phyloP scores from a whole-genome alignment of 2,113 vertebrate species.

The Nerophis ophidion region DNA sequence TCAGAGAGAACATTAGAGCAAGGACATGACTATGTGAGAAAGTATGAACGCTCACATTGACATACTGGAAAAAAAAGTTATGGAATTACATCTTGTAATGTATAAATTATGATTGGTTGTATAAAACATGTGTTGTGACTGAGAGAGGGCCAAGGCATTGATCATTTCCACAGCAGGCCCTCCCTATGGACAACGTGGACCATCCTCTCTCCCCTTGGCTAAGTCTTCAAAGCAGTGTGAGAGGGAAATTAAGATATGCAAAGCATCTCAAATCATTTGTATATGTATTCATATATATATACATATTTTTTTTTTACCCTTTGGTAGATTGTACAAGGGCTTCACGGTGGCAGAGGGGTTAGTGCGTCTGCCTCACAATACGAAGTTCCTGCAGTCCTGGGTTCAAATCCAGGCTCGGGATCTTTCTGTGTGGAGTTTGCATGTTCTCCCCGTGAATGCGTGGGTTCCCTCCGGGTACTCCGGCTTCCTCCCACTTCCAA shows the following conservation, averaged over 20 bases:
- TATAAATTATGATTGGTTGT: conserved; percentile 10
- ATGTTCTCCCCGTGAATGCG: no score
- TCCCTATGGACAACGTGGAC: conserved; percentile 11
- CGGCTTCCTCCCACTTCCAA: no score
- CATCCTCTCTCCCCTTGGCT: conserved; percentile 33
- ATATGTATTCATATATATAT: no score
- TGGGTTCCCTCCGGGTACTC: no score
- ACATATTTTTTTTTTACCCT: conserved; percentile 1
- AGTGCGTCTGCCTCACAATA: no score
- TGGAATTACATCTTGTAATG: conserved; percentile 12
- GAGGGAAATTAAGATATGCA: conserved; percentile 11
- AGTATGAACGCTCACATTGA: neutral
- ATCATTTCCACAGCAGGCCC: conserved; percentile 20
- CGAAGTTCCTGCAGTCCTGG: no score
- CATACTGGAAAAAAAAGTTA: neutral
- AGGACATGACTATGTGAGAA: conserved; percentile 1
- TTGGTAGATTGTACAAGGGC: neutral
- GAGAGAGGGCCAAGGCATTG: conserved; percentile 31
- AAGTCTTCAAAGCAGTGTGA: conserved; percentile 28
- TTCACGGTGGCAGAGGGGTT: no score
- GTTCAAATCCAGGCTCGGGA: no score
- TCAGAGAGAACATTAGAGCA: neutral
- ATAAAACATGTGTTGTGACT: conserved; percentile 22
- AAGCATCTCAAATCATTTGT: neutral
- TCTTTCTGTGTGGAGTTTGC: no score